Evolutionary conservation across 2,888 invertebrate genomes (phyloP).

Genomic region (Steinernema scapterisci): DNA sequence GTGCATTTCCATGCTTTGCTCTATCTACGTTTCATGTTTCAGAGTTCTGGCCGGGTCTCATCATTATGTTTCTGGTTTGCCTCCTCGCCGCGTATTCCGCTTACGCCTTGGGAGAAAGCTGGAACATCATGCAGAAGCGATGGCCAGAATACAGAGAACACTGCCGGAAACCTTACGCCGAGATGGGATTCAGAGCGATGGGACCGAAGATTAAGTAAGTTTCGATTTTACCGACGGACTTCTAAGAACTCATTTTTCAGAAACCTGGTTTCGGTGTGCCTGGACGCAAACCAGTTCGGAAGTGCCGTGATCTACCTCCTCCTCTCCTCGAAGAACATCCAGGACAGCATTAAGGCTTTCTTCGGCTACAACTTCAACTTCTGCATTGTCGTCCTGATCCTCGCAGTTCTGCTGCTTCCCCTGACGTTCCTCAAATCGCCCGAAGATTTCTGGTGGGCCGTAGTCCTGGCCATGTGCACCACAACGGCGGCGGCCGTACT

Average conservation of each 20-base stretch:
- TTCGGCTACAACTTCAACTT: conserved; percentile 35
- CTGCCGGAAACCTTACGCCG: conserved; percentile 63
- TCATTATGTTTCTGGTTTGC: too few relatives aligned
- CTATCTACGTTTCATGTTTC: too few relatives aligned
- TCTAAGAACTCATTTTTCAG: conserved; percentile 35
- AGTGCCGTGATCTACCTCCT: conserved; percentile 55
- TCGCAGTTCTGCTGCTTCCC: conserved; percentile 53
- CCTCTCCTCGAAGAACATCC: conserved; percentile 55
- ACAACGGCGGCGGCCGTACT: conserved; percentile 61
- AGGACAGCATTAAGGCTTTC: conserved; percentile 47
- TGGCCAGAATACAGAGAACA: conserved; percentile 59
- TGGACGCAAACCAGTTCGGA: conserved; percentile 55
- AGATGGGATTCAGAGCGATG: conserved; percentile 58
- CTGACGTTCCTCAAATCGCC: conserved; percentile 55
- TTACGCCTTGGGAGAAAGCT: not conserved
- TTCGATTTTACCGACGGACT: not conserved
- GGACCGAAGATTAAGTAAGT: conserved; percentile 47
- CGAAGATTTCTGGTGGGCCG: conserved; percentile 61
- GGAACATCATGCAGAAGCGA: conserved; percentile 39
- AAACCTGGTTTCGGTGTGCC: conserved; percentile 49
- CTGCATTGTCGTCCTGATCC: conserved; percentile 52
- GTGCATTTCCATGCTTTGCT: too few relatives aligned
- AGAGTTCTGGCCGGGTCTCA: too few relatives aligned
- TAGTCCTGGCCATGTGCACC: conserved; percentile 63
- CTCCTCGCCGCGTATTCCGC: too few relatives aligned